A percentile compares a stretch with the other conserved stretches of the same genome.
phyloP scores from a whole-genome alignment of 2,888 invertebrate genomes.

The Chouioia cunea region DNA sequence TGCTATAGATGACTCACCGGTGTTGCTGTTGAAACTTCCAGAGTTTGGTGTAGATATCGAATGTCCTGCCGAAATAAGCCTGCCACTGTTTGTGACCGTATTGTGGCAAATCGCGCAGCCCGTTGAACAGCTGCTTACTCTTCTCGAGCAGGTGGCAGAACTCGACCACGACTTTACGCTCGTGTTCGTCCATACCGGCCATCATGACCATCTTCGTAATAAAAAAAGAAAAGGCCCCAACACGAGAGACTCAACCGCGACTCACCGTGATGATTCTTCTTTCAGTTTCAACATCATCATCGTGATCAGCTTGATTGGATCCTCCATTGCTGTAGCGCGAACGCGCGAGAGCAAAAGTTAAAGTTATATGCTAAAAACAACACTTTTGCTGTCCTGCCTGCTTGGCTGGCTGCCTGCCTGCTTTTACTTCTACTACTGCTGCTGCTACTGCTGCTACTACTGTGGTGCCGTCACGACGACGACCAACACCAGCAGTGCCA shows the following conservation, averaged over 20 bases:
- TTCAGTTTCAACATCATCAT: too few species aligned
- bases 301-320: too few species aligned
- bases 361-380: too few species aligned
- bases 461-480: conserved; percentile 25
- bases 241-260: background rate
- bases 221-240: background rate
- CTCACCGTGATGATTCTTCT: too few species aligned
- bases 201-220: conserved; percentile 76
- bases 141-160: conserved; percentile 97
- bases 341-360: background rate
- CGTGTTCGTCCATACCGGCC: conserved; percentile 85
- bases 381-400: conserved; percentile 20
- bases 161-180: conserved; percentile 92
- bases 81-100: conserved; percentile 99
- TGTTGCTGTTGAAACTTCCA: conserved; percentile 99
- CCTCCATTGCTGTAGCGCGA: too few species aligned
- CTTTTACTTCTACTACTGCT: conserved; percentile 46
- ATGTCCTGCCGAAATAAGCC: conserved; percentile 95
- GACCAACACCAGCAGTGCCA: background rate
- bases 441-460: conserved; percentile 23
- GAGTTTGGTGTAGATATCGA: conserved; percentile 96
- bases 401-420: conserved; percentile 48
- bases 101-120: conserved; percentile 94
- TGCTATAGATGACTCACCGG: conserved; percentile 70
- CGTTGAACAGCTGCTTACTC: conserved; percentile 97